Percentiles rank a stretch among this genome's conserved stretches.
phyloP scores from a whole-genome alignment of 2,888 invertebrate species.

The Lepidonotus clava region DNA sequence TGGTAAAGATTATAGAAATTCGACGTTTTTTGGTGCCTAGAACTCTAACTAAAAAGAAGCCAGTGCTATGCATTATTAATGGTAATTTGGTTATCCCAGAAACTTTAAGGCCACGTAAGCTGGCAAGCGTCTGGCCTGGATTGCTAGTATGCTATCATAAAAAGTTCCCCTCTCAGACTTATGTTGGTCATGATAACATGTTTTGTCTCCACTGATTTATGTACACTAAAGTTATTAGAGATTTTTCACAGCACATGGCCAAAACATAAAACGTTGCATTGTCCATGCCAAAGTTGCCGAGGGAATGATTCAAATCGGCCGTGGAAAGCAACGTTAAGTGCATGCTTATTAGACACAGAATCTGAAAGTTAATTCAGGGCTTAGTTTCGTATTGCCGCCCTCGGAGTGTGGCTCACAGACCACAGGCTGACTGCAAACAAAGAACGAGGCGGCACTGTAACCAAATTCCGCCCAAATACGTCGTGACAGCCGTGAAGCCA shows the following conservation, averaged over 20 bases:
- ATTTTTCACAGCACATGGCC: too few species aligned
- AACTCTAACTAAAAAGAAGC: too few species aligned
- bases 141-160: too few species aligned
- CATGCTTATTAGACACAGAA: constrained; percentile 39
- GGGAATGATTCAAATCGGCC: not conserved
- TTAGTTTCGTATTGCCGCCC: constrained; percentile 31
- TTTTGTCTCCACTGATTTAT: too few species aligned
- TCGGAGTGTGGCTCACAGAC: not conserved
- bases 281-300: constrained; percentile 9
- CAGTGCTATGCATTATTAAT: too few species aligned
- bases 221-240: not conserved
- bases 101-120: too few species aligned
- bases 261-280: not conserved
- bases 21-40: too few species aligned
- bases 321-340: constrained; percentile 34
- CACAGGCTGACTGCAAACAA: constrained; percentile 23
- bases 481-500: constrained; percentile 47
- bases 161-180: too few species aligned
- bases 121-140: too few species aligned
- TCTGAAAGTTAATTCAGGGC: constrained; percentile 30
- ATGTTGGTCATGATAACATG: too few species aligned
- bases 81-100: too few species aligned
- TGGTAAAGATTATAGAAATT: too few species aligned
- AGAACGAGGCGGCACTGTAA: constrained; percentile 14
- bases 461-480: constrained; percentile 42